Percentiles rank a stretch among this genome's conserved stretches.
Conservation (phyloP, 2,888 invertebrate genomes). For the Cryptus armator region DNA sequence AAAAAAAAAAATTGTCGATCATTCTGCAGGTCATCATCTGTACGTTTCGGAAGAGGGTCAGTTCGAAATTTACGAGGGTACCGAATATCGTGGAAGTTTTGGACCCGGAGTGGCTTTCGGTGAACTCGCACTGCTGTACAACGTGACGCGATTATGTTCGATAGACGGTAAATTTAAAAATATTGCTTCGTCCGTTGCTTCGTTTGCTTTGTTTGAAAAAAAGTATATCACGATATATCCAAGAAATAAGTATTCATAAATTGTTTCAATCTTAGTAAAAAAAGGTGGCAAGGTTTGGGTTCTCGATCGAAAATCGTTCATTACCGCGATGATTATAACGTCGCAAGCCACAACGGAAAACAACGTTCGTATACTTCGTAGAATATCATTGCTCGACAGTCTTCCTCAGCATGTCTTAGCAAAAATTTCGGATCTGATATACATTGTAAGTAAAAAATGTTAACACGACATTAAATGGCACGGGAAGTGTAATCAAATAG, state of each 20-base stretch:
- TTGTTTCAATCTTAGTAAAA: conserved; percentile 86
- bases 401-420: conserved; percentile 86
- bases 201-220: too few species aligned
- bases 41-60: conserved; percentile 94
- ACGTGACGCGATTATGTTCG: conserved; percentile 95
- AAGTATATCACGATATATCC: not conserved
- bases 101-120: conserved; percentile 94
- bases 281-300: conserved; percentile 94
- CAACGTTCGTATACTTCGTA: conserved; percentile 92
- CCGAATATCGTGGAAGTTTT: conserved; percentile 91
- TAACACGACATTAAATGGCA: not conserved
- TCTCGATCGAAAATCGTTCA: conserved; percentile 93
- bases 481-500: too few species aligned
- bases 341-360: conserved; percentile 93
- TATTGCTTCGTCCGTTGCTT: too few species aligned
- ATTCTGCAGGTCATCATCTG: conserved; percentile 89
- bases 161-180: conserved; percentile 89
- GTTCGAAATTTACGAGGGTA: conserved; percentile 93
- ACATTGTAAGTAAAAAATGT: conserved; percentile 88
- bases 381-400: conserved; percentile 91
- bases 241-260: not conserved
- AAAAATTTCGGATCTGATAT: conserved; percentile 94
- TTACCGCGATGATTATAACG: conserved; percentile 93
- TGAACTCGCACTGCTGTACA: conserved; percentile 96
- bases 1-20: too few species aligned